These are phyloP conservation scores for Exaiptasia diaphana DNA, from an alignment of 64 coral and sea anemone species.

Conservation along the genomic window DNA sequence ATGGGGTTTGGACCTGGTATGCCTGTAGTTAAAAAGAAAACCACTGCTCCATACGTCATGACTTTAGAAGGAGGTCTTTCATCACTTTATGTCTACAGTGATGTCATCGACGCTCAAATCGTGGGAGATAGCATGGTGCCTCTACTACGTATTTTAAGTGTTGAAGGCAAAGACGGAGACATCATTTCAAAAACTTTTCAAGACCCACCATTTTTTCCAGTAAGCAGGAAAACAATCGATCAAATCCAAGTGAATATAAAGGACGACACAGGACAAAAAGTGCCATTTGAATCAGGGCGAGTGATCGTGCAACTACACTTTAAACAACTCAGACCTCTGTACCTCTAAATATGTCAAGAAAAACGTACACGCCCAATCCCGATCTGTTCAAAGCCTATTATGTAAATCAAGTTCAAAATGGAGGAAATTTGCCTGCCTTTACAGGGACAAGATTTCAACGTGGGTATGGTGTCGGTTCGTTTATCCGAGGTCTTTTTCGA, in stretches of 20 bases:
- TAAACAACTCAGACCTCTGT: neutral
- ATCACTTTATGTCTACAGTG: constrained; percentile 35
- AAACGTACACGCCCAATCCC: neutral
- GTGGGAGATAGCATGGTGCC: constrained; percentile 1
- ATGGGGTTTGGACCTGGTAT: neutral
- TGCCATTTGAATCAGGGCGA: constrained; percentile 18
- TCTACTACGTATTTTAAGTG: constrained; percentile 7
- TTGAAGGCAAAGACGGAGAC: constrained; percentile 32
- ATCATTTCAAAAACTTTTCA: constrained; percentile 33
- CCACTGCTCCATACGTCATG: neutral
- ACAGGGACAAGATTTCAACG: neutral
- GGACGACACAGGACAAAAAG: constrained; percentile 7
- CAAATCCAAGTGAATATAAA: constrained; percentile 20
- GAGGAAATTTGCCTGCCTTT: neutral
- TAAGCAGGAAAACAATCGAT: constrained; percentile 2
- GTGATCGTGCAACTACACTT: constrained; percentile 25
- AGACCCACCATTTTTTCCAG: constrained; percentile 20
- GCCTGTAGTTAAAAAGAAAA: neutral
- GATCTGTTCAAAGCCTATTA: neutral
- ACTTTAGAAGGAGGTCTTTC: neutral
- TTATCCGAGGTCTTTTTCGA: constrained; percentile 16
- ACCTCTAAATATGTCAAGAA: neutral
- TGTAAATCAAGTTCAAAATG: neutral
- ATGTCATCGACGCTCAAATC: constrained; percentile 40
- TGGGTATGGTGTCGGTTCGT: constrained; percentile 1